Evolutionary conservation across 2,113 vertebrate genomes (phyloP), one percentile per base, ranked within the genome.

Genomic region (Cyanoderma ruficeps): DNA sequence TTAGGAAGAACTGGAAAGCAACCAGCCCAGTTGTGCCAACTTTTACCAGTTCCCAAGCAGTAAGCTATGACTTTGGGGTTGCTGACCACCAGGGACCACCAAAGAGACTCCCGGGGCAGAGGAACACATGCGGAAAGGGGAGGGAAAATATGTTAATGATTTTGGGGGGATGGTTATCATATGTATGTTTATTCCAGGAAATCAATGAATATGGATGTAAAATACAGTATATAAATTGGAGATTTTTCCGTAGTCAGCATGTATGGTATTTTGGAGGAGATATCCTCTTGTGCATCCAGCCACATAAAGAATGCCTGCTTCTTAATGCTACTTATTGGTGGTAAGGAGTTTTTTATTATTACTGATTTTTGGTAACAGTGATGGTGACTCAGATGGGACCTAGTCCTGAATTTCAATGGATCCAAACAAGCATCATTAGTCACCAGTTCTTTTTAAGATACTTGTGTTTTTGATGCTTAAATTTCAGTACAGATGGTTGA

Each of bases 271-370:
- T 44, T 37, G 37, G 9, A 60, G 53, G 33, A 68, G 14, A 27
- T 52, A 18, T 0, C 46, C 27, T 37, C 33, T 15, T 0, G 0
- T 60, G 37, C 18, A 44, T 44, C 15, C 11, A 15, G 14, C 14
- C 13, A 3, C n/a, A 52, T 44, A 37, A 77, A 37, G 33, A 76
- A 68, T 37, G 53, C 7, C 17, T 52, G 11, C 33, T 44, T 68
- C 31, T 67, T 77, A 59, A 18, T 44, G 33, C 27, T 7, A 2
- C 37, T 17, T 6, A 11, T 37, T 60, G 27, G 27, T 52, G 37
- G 9, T 77, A 18, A 59, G 18, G 63, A 68, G 5, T 33, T 44
- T 35, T 35, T 59, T 52, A 11, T 31, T 68, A 31, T 59, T 35
- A 35, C 35, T 0, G 1, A 35, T 60, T 60, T 76, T 77, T 77